Evolutionary conservation across 2,113 vertebrate species (phyloP).

Genomic region (Cephalopterus ornatus): DNA sequence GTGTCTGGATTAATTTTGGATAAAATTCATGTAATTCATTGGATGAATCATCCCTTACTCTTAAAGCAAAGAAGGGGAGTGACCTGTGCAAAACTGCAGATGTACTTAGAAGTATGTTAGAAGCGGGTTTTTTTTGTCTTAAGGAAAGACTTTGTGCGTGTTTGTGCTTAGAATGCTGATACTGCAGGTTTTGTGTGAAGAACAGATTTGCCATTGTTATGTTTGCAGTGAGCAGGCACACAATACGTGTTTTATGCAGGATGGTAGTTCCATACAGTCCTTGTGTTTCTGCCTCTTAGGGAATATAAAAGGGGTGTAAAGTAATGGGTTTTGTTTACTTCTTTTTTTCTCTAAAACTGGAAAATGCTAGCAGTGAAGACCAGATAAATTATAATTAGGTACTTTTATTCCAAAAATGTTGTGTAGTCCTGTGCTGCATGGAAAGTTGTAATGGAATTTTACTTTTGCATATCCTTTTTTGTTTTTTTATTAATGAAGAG

Average conservation of each 20-base stretch:
- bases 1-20: neutral
- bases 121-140: neutral
- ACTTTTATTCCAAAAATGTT: neutral
- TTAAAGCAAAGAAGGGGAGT: neutral
- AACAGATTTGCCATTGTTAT: slow-evolving; percentile 16
- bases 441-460: neutral
- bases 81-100: neutral
- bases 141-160: neutral
- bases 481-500: neutral
- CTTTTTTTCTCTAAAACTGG: neutral
- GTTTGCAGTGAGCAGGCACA: neutral
- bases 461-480: neutral
- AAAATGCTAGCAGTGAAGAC: neutral
- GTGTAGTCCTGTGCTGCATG: neutral
- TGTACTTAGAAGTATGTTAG: neutral
- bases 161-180: neutral
- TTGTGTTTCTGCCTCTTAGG: neutral
- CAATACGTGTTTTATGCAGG: neutral
- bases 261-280: neutral
- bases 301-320: neutral
- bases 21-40: neutral
- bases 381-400: neutral
- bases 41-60: neutral
- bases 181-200: neutral
- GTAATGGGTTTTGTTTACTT: neutral